Percentiles rank a stretch among this genome's conserved stretches.
Conservation (phyloP, 2,113 vertebrate genomes). For the Hypanus sabinus region DNA sequence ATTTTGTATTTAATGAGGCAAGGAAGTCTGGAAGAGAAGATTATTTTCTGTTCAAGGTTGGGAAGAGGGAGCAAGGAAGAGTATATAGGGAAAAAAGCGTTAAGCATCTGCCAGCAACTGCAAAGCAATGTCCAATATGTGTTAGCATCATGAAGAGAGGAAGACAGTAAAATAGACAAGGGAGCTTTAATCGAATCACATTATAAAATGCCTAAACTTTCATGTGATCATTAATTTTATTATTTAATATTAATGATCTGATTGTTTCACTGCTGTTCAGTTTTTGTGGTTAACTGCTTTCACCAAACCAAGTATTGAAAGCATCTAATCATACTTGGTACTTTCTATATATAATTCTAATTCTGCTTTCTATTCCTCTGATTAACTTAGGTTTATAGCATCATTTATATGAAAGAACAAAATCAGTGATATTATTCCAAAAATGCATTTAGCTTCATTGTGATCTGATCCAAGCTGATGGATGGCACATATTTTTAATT, state of each 20-base stretch:
- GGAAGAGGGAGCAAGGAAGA: background rate
- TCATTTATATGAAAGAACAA: background rate
- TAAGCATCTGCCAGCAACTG: background rate
- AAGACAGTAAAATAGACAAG: background rate
- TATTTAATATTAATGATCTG: background rate
- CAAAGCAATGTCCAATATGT: background rate
- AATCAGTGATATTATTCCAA: background rate
- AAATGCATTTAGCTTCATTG: background rate
- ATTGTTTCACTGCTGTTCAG: background rate
- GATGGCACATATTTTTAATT: background rate
- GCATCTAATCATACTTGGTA: background rate
- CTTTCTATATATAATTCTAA: background rate
- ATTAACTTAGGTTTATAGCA: background rate
- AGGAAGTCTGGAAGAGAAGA: background rate
- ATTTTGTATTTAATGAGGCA: background rate
- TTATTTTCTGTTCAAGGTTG: conserved; percentile 1
- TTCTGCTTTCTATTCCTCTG: background rate
- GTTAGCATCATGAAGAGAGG: background rate
- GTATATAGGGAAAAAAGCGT: background rate
- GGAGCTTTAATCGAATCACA: background rate
- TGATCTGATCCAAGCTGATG: background rate
- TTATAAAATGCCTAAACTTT: background rate
- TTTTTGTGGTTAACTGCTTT: background rate
- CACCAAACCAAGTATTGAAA: background rate
- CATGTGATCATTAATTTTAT: background rate